A percentile compares a stretch with the other conserved stretches of the same genome.
Conservation (phyloP, 2,797 vertebrate genomes). For the Coracias cyanogaster region DNA sequence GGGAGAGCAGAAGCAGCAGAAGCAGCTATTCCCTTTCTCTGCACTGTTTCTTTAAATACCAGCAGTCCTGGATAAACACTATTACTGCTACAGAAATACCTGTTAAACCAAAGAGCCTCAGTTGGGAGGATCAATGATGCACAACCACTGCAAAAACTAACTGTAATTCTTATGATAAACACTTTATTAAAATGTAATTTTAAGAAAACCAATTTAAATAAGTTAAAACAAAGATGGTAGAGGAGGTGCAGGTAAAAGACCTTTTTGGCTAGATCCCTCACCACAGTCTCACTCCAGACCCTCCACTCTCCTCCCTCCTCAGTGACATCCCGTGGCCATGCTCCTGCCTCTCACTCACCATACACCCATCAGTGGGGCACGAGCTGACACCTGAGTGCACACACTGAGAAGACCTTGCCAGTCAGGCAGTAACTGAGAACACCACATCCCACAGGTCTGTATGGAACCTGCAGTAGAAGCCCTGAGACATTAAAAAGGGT, state of each 20-base stretch:
- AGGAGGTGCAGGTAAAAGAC: not conserved
- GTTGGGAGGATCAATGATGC: not conserved
- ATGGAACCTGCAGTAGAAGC: not conserved
- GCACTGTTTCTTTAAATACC: not conserved
- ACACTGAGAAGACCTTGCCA: not conserved
- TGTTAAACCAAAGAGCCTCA: not conserved
- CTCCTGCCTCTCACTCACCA: not conserved
- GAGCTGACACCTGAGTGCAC: not conserved
- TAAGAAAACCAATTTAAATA: not conserved
- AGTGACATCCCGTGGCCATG: not conserved
- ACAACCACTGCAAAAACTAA: not conserved
- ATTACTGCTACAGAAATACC: not conserved
- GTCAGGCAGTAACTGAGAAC: not conserved
- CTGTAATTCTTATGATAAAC: not conserved
- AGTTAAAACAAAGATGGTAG: not conserved
- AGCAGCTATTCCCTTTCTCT: not conserved
- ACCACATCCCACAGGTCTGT: rapidly evolving
- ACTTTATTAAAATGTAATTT: not conserved
- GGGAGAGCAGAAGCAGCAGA: not conserved
- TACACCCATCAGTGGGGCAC: not conserved
- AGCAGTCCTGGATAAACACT: not conserved
- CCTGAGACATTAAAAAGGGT: rapidly evolving
- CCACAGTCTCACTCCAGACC: not conserved
- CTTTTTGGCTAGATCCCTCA: not conserved
- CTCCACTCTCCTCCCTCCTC: too few species aligned